Evolutionary conservation across 2,888 invertebrate genomes (phyloP).

Genomic region (Physocephala rufipes): DNA sequence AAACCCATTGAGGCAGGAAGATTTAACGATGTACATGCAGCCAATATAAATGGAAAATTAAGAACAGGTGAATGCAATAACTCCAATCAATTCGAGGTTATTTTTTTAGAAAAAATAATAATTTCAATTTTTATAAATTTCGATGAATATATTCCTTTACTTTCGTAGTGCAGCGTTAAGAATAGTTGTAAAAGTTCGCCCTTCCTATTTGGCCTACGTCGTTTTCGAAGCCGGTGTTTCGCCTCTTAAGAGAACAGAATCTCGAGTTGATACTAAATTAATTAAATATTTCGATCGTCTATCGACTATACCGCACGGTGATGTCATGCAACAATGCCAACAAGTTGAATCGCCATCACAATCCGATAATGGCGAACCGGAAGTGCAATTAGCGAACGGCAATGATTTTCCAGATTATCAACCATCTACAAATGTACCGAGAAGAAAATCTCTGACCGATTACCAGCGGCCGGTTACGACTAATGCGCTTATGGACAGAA

Average conservation of each 20-base stretch:
- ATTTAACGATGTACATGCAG: no score
- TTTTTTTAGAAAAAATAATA: no score
- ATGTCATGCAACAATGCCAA: constrained; percentile 46
- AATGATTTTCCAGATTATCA: no score
- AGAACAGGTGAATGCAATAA: constrained; percentile 47
- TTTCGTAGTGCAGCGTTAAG: constrained; percentile 45
- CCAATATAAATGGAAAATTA: constrained; percentile 38
- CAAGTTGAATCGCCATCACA: neutral
- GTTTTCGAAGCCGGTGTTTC: constrained; percentile 43
- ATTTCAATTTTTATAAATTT: neutral
- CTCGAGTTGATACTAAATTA: constrained; percentile 31
- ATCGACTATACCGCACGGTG: constrained; percentile 49
- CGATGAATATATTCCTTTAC: neutral
- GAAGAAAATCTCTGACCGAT: no score
- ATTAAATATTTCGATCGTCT: constrained; percentile 53
- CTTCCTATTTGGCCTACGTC: constrained; percentile 55
- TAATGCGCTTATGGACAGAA: no score
- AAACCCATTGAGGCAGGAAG: no score
- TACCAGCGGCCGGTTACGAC: no score
- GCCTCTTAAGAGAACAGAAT: neutral
- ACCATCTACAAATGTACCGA: no score
- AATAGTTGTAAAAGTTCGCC: constrained; percentile 51
- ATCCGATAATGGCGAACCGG: neutral
- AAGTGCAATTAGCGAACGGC: neutral
- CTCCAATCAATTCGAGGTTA: neutral